These are phyloP conservation scores for Gonioctena quinquepunctata DNA, from an alignment of 1,140 invertebrate species.

Conservation along the genomic window DNA sequence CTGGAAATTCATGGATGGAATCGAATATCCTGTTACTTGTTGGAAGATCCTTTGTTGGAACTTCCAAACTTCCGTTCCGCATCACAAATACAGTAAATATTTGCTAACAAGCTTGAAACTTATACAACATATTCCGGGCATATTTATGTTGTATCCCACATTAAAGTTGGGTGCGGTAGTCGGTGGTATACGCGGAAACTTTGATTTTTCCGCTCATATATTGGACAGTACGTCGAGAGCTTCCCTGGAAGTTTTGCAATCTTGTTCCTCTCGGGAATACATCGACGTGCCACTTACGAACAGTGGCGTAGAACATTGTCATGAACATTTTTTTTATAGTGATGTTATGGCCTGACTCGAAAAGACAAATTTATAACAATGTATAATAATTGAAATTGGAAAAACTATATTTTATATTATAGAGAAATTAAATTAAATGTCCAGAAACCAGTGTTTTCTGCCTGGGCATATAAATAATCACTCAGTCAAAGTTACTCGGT, in stretches of 20 bases:
- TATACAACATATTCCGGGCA: slow-evolving; percentile 1
- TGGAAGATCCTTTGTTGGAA: background rate
- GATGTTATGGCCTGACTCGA: too few relatives aligned
- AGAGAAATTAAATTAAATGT: too few relatives aligned
- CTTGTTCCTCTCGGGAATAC: background rate
- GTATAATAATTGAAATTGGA: too few relatives aligned
- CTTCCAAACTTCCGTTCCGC: background rate
- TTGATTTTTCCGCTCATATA: slow-evolving; percentile 6
- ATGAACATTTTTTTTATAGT: too few relatives aligned
- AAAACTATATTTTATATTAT: too few relatives aligned
- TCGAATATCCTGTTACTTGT: too few relatives aligned
- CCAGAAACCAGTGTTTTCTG: too few relatives aligned
- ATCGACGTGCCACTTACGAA: background rate
- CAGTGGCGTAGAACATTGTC: too few relatives aligned
- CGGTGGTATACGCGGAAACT: background rate
- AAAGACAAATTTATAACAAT: too few relatives aligned
- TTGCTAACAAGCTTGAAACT: slow-evolving; percentile 8
- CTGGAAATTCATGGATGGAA: too few relatives aligned
- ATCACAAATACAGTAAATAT: background rate
- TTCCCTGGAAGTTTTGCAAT: background rate
- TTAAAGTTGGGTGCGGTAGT: background rate
- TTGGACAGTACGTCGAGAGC: slow-evolving; percentile 1
- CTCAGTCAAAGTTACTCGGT: too few relatives aligned
- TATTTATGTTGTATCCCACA: slow-evolving; percentile 2
- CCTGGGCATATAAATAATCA: too few relatives aligned